Percentiles rank a stretch among this genome's conserved stretches.
phyloP scores from a whole-genome alignment of 2,113 vertebrate genomes.

The Odontophorus gujanensis region DNA sequence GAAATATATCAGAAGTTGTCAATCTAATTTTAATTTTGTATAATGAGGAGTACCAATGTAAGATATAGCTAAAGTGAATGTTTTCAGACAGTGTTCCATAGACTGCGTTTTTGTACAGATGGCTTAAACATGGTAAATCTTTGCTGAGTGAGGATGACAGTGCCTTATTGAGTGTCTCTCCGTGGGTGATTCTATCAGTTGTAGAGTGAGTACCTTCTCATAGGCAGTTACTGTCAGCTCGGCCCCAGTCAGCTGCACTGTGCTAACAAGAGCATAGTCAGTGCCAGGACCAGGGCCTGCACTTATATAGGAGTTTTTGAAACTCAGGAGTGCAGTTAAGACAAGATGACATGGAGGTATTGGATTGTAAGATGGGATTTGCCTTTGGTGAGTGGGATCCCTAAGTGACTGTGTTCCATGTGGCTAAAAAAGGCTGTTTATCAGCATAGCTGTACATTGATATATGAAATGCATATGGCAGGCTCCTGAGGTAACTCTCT shows the following conservation, averaged over 20 bases:
- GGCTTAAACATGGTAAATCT: not conserved
- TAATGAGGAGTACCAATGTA: not conserved
- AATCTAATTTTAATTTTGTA: not conserved
- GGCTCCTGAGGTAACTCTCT: not conserved
- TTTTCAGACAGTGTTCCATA: not conserved
- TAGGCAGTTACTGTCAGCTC: not conserved
- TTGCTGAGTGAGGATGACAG: not conserved
- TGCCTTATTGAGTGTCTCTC: not conserved
- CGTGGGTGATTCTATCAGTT: not conserved
- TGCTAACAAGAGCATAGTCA: not conserved
- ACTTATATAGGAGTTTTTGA: not conserved
- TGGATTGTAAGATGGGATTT: fast-evolving
- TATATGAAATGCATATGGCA: fast-evolving
- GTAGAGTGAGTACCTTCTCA: not conserved
- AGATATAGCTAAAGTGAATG: not conserved
- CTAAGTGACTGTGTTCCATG: too few species aligned
- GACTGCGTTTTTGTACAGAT: fast-evolving
- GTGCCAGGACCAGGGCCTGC: not conserved
- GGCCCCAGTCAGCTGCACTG: fast-evolving
- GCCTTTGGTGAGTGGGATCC: not conserved
- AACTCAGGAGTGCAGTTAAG: not conserved
- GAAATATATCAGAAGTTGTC: not conserved
- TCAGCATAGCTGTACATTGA: not conserved
- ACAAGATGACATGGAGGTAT: not conserved
- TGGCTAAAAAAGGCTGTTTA: not conserved